Percentiles rank a stretch among this genome's conserved stretches.
phyloP scores from a whole-genome alignment of 2,113 vertebrate species.

The Muntiacus reevesi region DNA sequence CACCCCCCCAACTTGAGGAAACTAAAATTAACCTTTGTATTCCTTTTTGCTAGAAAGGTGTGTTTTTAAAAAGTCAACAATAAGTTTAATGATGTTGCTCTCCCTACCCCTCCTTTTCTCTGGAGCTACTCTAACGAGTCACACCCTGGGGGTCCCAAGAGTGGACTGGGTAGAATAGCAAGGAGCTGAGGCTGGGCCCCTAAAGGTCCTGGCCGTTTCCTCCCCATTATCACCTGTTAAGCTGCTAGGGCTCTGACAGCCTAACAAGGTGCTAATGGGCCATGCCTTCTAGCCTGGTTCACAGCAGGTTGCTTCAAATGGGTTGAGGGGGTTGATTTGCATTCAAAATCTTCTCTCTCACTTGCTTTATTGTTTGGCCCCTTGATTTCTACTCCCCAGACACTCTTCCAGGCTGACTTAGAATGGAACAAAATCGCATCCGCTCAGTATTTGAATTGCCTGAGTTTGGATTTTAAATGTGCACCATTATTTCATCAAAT shows the following conservation, averaged over 20 bases:
- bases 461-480: slow-evolving; percentile 61
- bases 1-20: not conserved
- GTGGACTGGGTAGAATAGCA: not conserved
- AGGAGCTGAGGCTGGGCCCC: not conserved
- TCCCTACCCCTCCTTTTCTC: not conserved
- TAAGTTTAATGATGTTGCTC: not conserved
- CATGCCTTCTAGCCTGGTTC: slow-evolving; percentile 42
- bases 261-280: slow-evolving; percentile 74
- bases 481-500: slow-evolving; percentile 64
- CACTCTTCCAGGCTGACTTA: slow-evolving; percentile 47
- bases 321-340: slow-evolving; percentile 62
- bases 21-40: not conserved
- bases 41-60: not conserved
- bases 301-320: slow-evolving; percentile 69
- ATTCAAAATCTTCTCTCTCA: slow-evolving; percentile 62
- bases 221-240: slow-evolving; percentile 48
- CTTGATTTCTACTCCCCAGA: slow-evolving; percentile 74
- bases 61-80: not conserved
- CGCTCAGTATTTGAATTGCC: slow-evolving; percentile 64
- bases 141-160: not conserved
- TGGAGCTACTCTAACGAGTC: not conserved
- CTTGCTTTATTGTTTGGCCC: slow-evolving; percentile 64
- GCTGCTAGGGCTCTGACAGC: slow-evolving; percentile 48
- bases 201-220: slow-evolving; percentile 26
- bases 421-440: slow-evolving; percentile 69